Evolutionary conservation across 2,797 vertebrate species (phyloP), one percentile per base, ranked within the genome.

Genomic region (Sparidentex hasta): DNA sequence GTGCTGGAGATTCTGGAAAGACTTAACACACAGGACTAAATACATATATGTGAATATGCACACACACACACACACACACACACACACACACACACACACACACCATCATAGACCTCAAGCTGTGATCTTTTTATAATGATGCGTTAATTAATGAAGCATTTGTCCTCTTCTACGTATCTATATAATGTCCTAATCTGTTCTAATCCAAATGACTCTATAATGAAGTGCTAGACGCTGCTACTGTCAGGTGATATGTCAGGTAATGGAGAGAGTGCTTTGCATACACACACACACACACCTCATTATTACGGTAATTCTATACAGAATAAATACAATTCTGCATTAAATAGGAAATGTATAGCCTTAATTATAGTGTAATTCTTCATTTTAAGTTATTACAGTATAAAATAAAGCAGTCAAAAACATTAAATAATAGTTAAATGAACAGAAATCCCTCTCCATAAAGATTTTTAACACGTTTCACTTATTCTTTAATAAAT

Each of bases 131-230:
- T 56, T 58, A 61, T 89, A 88, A 90, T 80, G 43, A 78, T 62
- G 61, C 12, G 23, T 88, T 92, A 91, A 91, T 91, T 90, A 86
- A 84, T 55, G 50, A 78, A 68, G 65, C 76, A 91, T 91, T 88
- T 82, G 78, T 78, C 66, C 66, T 79, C 65, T 64, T 82, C 68
- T 76, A 78, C 67, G 80, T 74, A 85, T 87, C 69, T 86, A 77
- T 80, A 78, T 85, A 83, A 87, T 81, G 70, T 71, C 70, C 76
- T 88, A 86, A 91, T 93, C 70, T 85, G 51, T 84, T 87, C 44
- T 88, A 87, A 92, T 91, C 79, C 86, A 90, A 90, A 92, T 85
- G 74, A 61, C 21, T 59, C 82, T 63, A 90, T 88, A 83, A 89
- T 84, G 72, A 87, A 87, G 76, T 83, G 73, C 73, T 71, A 69